phyloP scores from a whole-genome alignment of 1,140 invertebrate genomes.

The Lasioglossum baleicum region DNA sequence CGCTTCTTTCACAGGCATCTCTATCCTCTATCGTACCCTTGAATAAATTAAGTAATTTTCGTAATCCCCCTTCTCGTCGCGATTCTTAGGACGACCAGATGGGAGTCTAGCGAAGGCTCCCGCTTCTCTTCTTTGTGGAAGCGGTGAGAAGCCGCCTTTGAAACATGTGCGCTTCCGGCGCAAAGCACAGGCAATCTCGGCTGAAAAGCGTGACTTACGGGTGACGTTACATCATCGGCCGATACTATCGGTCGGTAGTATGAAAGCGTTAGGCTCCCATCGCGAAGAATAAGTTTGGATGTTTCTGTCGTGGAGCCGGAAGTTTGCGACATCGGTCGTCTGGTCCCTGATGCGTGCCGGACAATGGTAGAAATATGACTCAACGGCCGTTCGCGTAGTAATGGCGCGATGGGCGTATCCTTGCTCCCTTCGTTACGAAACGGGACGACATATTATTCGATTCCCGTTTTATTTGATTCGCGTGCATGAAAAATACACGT shows the following conservation, averaged over 20 bases:
- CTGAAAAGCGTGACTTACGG: conserved; percentile 38
- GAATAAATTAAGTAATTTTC: conserved; percentile 33
- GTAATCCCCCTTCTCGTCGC: conserved; percentile 5
- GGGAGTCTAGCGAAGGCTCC: conserved; percentile 2
- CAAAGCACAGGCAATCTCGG: conserved; percentile 48
- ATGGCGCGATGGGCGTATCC: not conserved
- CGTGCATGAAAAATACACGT: too few species aligned
- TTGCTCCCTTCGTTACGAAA: too few species aligned
- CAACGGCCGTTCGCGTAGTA: not conserved
- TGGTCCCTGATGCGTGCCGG: not conserved
- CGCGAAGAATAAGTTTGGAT: conserved; percentile 21
- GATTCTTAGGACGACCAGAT: conserved; percentile 20
- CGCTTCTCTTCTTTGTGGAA: conserved; percentile 16
- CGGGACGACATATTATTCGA: too few species aligned
- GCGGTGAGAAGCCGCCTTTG: conserved; percentile 37
- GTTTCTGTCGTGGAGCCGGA: conserved; percentile 1
- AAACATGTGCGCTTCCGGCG: conserved; percentile 47
- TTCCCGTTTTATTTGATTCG: too few species aligned
- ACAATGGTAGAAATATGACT: not conserved
- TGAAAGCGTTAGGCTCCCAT: conserved; percentile 16
- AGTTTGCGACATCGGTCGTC: too few species aligned
- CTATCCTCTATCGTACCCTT: not conserved
- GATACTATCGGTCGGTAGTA: conserved; percentile 49
- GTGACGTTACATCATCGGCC: conserved; percentile 41
- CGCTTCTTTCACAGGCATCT: not conserved